Evolutionary conservation across 2,888 invertebrate species (phyloP), one percentile per base, ranked within the genome.

Genomic region (Pherbina coryleti): DNA sequence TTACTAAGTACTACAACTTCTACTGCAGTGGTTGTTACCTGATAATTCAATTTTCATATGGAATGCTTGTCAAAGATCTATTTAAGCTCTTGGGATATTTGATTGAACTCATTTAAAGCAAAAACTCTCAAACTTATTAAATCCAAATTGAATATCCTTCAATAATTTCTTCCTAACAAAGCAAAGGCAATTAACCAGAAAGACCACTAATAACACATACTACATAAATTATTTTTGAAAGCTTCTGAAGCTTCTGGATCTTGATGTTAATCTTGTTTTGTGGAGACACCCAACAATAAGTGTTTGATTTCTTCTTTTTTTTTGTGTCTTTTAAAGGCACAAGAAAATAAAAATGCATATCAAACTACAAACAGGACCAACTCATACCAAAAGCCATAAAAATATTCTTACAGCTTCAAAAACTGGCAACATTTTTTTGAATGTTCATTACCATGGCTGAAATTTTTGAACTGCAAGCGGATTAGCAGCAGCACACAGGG

Each of bases 391-490:
- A 31, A 31, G 14, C 60, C 7, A 60, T 14, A 25, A 14, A 17
- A 17, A 28, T 28, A 25, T 14, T 25, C 28, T 17, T 17, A 28
- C 31, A 62, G 31, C 17, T 2, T 17, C 62, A 14, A 62, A 62
- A 62, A 22, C 22, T 22, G n/a, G 72, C 22, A 57, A 25, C 14
- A 17, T 14, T 57, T 19, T 57, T 9, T 22, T 2, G 17, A 57
- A 37, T 4, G 5, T 37, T 37, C 37, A 4, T 4, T 7, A 69
- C 17, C 67, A 22, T 19, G 22, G 22, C 49, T 44, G 14, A 31
- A 70, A 44, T 62, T 25, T 60, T n/a, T 49, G 44, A 73, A 73
- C 72, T 73, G 49, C 60, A 60, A 73, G 72, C 72, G 72, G 60
- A 73, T 73, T 73, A 73, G 60, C 62, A 28, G 25, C 51, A 55